Evolutionary conservation across 2,113 vertebrate genomes (phyloP), one percentile per base, ranked within the genome.

Genomic region (Centropus bengalensis): DNA sequence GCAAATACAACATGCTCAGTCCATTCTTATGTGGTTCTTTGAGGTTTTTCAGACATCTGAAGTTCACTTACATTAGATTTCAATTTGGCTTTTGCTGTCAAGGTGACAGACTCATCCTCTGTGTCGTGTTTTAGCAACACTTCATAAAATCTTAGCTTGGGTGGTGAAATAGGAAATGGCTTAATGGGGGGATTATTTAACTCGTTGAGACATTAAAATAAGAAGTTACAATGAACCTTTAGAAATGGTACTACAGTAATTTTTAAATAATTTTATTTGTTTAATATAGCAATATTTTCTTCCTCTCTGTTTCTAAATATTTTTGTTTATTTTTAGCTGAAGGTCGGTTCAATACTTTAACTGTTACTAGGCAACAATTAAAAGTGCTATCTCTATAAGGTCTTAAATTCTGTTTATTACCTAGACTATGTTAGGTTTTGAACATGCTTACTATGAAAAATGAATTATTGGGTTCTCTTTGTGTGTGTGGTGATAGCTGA

Each of bases 301-400:
- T 47, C 16, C 51, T 81, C 7, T 70, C 21, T 82, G 38, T 77
- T 92, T 79, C 85, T 26, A 54, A 86, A 33, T 86, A 63, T 87
- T 93, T 85, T 85, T 89, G 78, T 95, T 90, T 76, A 59, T 68
- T 91, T 97, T 91, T 93, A 92, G 68, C 67, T 93, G 79, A 84
- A 89, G 91, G 94, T 91, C 82, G 91, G 11, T 93, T 94, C 55
- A 68, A 77, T 95, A 82, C 58, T 88, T 59, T 73, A 88, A 79
- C 92, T 94, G 96, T 98, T 97, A 97, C 96, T 96, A 97, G 92
- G 95, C 96, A 98, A 97, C 97, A 96, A 94, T 97, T 97, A 97
- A 97, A 94, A 97, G 89, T 77, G 63, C 74, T 92, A 79, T 93
- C 59, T 93, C 85, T 94, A 55, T 38, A 89, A 89, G 51, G 80